These are phyloP conservation scores for Sebastes oblongus DNA, from an alignment of 2,797 vertebrate species.

Conservation along the genomic window DNA sequence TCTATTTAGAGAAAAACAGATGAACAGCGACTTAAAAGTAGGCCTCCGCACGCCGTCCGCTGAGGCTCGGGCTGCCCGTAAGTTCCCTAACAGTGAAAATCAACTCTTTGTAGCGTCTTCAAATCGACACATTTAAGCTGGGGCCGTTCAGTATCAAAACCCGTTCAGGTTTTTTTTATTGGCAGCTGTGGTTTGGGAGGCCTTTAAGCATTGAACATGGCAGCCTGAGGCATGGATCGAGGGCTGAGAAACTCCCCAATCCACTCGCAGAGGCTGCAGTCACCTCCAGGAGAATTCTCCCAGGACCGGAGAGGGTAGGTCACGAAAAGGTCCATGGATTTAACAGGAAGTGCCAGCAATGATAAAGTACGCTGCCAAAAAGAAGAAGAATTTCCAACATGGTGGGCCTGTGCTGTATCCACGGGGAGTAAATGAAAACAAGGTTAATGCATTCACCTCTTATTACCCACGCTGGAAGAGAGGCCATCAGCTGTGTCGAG, in stretches of 20 bases:
- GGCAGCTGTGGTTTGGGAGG: slow-evolving; percentile 53
- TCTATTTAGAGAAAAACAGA: slow-evolving; percentile 5
- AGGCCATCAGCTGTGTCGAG: slow-evolving; percentile 71
- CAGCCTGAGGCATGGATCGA: slow-evolving; percentile 62
- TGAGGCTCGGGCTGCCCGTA: background rate
- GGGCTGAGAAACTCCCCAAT: slow-evolving; percentile 48
- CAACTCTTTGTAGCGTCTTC: slow-evolving; percentile 3
- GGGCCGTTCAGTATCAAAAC: slow-evolving; percentile 48
- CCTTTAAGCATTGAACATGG: slow-evolving; percentile 63
- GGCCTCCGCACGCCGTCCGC: background rate
- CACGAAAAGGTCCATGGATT: slow-evolving; percentile 59
- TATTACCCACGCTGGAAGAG: slow-evolving; percentile 77
- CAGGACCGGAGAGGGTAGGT: slow-evolving; percentile 59
- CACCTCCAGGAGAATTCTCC: slow-evolving; percentile 70
- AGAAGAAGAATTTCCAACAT: slow-evolving; percentile 60
- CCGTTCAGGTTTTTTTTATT: slow-evolving; percentile 45
- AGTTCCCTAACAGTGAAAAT: slow-evolving; percentile 11
- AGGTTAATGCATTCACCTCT: slow-evolving; percentile 84
- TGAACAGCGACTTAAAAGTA: background rate
- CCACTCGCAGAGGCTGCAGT: slow-evolving; percentile 48
- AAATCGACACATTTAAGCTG: slow-evolving; percentile 20
- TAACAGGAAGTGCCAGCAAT: slow-evolving; percentile 65
- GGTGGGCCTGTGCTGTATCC: slow-evolving; percentile 65
- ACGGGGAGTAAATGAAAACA: slow-evolving; percentile 84
- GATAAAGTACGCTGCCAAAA: slow-evolving; percentile 63